These are phyloP conservation scores for Brachymystax lenok DNA, from an alignment of 2,797 vertebrate genomes.

Conservation along the genomic window DNA sequence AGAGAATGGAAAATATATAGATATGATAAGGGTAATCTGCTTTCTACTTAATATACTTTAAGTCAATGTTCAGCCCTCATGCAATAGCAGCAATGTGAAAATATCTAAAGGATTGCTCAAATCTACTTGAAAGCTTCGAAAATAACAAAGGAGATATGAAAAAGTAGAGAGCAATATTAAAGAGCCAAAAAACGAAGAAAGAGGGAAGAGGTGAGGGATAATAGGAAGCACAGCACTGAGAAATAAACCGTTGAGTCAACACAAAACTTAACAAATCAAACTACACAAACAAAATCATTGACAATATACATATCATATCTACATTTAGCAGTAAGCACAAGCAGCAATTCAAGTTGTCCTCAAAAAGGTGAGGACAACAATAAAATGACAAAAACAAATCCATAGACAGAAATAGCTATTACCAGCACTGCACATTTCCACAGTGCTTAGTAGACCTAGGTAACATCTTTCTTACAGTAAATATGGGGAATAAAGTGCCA, in stretches of 20 bases:
- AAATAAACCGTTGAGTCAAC: background rate
- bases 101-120: background rate
- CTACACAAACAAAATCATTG: background rate
- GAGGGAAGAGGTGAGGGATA: background rate
- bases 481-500: constrained; percentile 63
- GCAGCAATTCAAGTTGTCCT: background rate
- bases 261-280: background rate
- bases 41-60: background rate
- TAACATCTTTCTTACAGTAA: constrained; percentile 11
- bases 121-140: background rate
- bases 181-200: background rate
- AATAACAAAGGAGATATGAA: background rate
- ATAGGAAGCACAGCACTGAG: background rate
- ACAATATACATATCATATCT: background rate
- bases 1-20: background rate
- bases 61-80: background rate
- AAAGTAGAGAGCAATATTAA: background rate
- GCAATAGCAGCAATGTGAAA: background rate
- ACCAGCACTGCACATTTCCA: no score
- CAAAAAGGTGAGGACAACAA: no score
- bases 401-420: no score
- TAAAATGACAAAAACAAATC: no score
- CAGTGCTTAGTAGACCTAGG: background rate
- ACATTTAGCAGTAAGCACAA: background rate
- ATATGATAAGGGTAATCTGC: background rate